Base-by-base conservation (phyloP, 2,113 vertebrate genomes). In the Jacana jacana region DNA sequence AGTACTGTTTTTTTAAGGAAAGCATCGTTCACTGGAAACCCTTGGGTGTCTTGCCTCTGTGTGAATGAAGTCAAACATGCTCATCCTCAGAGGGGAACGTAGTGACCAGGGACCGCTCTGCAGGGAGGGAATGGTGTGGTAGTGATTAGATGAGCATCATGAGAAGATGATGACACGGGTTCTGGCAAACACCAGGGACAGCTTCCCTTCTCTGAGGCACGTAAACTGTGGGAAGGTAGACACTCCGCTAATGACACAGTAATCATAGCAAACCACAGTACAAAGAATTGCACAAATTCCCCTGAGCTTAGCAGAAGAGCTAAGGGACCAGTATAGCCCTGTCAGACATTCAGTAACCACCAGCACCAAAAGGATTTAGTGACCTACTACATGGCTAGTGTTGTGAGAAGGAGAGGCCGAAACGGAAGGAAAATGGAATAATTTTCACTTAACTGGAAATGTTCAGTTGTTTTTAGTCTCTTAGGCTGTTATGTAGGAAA, bases 401-500 rank as follows among this genome's bases (percentile, higher is more conserved):
- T 60, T 37, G 17, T 60, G 80, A 71, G 83, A 81, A 75, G 17
- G 52, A 81, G 35, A 51, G 35, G 20, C 69, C 33, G 55, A 71
- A 93, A 88, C 61, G 89, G 83, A 86, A 84, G 65, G 49, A 91
- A 93, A 93, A 86, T 35, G 48, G 75, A 93, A 72, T 91, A 57
- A 95, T 95, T 96, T 95, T 96, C 93, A 89, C 69, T 89, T 84
- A 96, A 91, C 73, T 92, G 93, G 87, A 92, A 95, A 93, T 95
- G 83, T 81, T 92, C 69, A 7, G 52, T 91, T 95, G 69, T 91
- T 95, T 91, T 7, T 25, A 91, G 86, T 86, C 94, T 93, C 91
- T 93, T 75, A 95, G 81, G 94, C 77, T 96, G 89, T 93, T 95
- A 89, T 68, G 81, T 68, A 87, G 93, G 73, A 96, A 91, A 92